A percentile compares a stretch with the other conserved stretches of the same genome.
Conservation (phyloP, 2,113 vertebrate species). For the Conger conger region DNA sequence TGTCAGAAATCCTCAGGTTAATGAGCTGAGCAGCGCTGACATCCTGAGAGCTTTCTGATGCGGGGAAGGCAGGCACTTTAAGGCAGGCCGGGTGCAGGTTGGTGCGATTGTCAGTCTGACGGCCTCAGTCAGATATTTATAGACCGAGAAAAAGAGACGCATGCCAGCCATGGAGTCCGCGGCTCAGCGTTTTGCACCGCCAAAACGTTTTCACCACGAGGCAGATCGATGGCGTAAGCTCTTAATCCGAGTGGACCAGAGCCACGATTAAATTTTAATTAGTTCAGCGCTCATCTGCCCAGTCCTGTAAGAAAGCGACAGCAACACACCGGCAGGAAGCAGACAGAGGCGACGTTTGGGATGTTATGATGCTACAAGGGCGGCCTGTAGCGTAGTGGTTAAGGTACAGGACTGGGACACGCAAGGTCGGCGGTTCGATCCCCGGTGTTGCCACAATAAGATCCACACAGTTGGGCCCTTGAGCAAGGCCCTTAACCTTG, state of each 20-base stretch:
- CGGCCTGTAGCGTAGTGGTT: too few relatives aligned
- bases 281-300: not conserved
- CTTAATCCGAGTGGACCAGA: not conserved
- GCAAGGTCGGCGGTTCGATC: too few relatives aligned
- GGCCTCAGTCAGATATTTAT: conserved; percentile 12
- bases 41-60: not conserved
- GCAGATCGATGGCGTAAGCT: conserved; percentile 10
- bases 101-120: not conserved
- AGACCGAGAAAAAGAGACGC: conserved; percentile 29
- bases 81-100: not conserved
- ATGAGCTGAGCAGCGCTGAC: not conserved
- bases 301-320: not conserved
- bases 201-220: not conserved
- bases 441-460: too few relatives aligned
- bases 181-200: not conserved
- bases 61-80: not conserved
- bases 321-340: not conserved
- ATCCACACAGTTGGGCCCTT: too few relatives aligned
- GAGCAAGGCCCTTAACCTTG: too few relatives aligned
- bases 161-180: not conserved
- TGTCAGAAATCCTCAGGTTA: not conserved
- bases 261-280: conserved; percentile 17
- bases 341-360: not conserved
- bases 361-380: too few relatives aligned
- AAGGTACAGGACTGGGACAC: too few relatives aligned